Evolutionary conservation across 2,888 invertebrate genomes (phyloP), one percentile per base, ranked within the genome.

Genomic region (Deilephila elpenor): DNA sequence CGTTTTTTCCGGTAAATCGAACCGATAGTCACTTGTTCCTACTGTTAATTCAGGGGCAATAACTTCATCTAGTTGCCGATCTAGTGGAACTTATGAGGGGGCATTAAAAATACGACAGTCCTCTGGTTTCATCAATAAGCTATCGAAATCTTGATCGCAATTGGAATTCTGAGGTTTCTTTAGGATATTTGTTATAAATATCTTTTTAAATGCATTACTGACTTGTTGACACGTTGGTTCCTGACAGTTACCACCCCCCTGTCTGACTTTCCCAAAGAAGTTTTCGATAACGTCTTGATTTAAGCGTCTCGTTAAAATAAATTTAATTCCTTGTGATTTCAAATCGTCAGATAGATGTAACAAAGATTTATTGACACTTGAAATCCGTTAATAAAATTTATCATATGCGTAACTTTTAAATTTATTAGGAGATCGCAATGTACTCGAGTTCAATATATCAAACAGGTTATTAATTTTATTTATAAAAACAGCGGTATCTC

Each of bases 401-500:
- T 37, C 37, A 11, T 76, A 59, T 64, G 60, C 5, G 77, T 74
- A 44, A 71, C 44, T 73, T 75, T 78, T 70, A 60, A 32, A 77
- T 37, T 75, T 70, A 59, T 76, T 73, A n/a, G 67, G 17, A 71
- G 62, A 61, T 64, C 70, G 53, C 1, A 76, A 6, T 71, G 60
- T 75, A 44, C 62, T 76, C 4, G 78, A 78, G 51, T 80, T 80
- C 62, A 80, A 70, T 19, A 79, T 59, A 51, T 80, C 78, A 62
- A 79, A 80, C 20, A 79, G 72, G 51, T 76, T 59, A 71, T 77
- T 75, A n/a, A 80, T 74, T 53, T 61, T 72, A 29, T 75, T 60
- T 29, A 80, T 25, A 72, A 79, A 76, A 6, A 56, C 71, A 2
- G 78, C 76, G 0, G 80, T 80, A 3, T 72, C 53, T 75, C 53